Evolutionary conservation across 2,888 invertebrate genomes (phyloP), one percentile per base, ranked within the genome.

Genomic region (Polyommatus iphigenia): DNA sequence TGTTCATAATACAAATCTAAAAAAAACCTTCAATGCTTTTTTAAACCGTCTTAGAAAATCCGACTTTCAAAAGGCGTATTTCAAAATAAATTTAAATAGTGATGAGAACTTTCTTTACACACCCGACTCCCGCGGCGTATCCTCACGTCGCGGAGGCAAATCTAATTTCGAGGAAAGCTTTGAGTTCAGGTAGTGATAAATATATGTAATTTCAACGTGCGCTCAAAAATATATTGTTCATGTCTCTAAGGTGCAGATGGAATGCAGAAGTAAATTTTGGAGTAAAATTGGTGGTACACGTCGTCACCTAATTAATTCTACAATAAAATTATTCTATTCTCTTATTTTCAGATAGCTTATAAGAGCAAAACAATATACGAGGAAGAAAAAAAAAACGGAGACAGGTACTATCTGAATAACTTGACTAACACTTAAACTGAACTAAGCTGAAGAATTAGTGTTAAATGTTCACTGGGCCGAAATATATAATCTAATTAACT

Each of bases 121-220:
- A 18, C 57, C 57, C 24, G 59, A 41, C 36, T 46, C 72, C 57
- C 36, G n/a, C 32, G 50, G 57, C 41, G 32, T 72, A 36, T 32
- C 13, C 32, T 24, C 50, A 36, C 71, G 32, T 77, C 59, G 36
- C 54, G 36, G 32, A 62, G 3, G 78, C 59, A 77, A 79, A 79
- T 77, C 77, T 71, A 76, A 78, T 80, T 78, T 50, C 50, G 10
- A 54, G 78, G 77, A 78, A 78, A 77, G 50, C 46, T 75, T 62
- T 75, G 71, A 71, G 71, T 50, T 73, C 59, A 57, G 62, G 71
- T 62, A 76, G 71, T 71, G 76, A 78, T 78, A 78, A 78, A 79
- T 79, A 76, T 77, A 71, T 71, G 75, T 62, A 71, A 71, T 62
- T 71, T 76, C 77, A 62, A 76, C 78, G 71, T 71, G 54, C 72